Conservation (phyloP, 2,113 vertebrate genomes). For the Malurus melanocephalus region DNA sequence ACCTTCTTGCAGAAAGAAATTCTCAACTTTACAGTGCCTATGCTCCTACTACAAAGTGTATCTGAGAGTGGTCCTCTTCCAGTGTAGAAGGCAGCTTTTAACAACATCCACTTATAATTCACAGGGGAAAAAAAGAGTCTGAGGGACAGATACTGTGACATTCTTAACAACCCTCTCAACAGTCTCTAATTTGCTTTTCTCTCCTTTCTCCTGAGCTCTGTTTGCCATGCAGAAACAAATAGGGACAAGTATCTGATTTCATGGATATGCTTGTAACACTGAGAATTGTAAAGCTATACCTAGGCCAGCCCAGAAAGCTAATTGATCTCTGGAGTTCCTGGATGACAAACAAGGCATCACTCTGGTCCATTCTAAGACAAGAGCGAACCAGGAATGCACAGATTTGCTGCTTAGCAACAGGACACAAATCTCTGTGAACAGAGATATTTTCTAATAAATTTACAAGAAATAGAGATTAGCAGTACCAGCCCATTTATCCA, state of each 20-base stretch:
- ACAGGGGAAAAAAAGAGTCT: not conserved
- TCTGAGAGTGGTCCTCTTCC: rapidly evolving
- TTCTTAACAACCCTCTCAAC: not conserved
- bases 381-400: not conserved
- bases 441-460: not conserved
- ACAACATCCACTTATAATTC: not conserved
- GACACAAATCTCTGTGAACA: not conserved
- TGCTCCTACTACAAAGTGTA: rapidly evolving
- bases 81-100: not conserved
- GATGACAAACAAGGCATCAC: not conserved
- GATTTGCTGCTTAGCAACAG: slow-evolving; percentile 24
- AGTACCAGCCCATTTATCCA: not conserved
- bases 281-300: not conserved
- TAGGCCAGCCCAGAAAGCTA: not conserved
- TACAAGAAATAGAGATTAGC: not conserved
- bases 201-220: not conserved
- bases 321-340: slow-evolving; percentile 31
- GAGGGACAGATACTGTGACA: not conserved
- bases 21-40: not conserved
- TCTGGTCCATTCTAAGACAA: not conserved
- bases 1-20: not conserved
- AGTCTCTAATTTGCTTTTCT: not conserved
- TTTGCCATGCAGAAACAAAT: slow-evolving; percentile 18
- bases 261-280: not conserved
- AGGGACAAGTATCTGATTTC: slow-evolving; percentile 20